phyloP scores from a whole-genome alignment of 1,140 invertebrate genomes.

The Dryas iulia region DNA sequence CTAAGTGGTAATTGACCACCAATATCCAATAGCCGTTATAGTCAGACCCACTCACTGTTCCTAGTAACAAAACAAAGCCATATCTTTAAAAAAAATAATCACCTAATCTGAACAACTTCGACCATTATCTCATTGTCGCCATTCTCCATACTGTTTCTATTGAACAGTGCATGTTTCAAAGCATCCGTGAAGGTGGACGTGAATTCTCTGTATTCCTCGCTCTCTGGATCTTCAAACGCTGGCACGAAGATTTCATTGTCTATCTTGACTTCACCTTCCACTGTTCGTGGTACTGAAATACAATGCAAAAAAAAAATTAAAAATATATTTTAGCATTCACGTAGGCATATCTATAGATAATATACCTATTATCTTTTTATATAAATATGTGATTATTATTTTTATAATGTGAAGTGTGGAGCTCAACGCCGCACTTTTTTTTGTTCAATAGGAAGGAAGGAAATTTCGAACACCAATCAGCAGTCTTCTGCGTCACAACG shows the following conservation, averaged over 20 bases:
- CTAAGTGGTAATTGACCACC: too few relatives aligned
- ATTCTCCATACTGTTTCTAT: slow-evolving; percentile 75
- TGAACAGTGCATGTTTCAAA: slow-evolving; percentile 81
- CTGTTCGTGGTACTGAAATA: slow-evolving; percentile 83
- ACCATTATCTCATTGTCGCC: slow-evolving; percentile 80
- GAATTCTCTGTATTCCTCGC: slow-evolving; percentile 83
- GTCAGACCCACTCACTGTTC: too few relatives aligned
- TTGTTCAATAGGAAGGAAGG: too few relatives aligned
- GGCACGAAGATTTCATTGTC: slow-evolving; percentile 84
- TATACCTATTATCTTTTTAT: too few relatives aligned
- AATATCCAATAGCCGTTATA: too few relatives aligned
- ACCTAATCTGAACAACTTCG: slow-evolving; percentile 84
- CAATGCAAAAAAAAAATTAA: neutral
- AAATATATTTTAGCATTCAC: slow-evolving; percentile 5
- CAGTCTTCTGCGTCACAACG: too few relatives aligned
- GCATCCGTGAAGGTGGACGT: slow-evolving; percentile 71
- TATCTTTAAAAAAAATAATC: slow-evolving; percentile 22
- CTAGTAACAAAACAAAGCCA: too few relatives aligned
- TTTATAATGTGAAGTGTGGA: too few relatives aligned
- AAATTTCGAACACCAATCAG: too few relatives aligned
- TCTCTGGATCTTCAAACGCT: slow-evolving; percentile 82
- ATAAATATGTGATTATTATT: too few relatives aligned
- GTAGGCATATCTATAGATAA: too few relatives aligned
- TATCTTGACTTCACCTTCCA: slow-evolving; percentile 85
- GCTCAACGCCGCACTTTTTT: too few relatives aligned